Evolutionary conservation across 2,797 vertebrate species (phyloP).

Genomic region (Bradypodion ventrale): DNA sequence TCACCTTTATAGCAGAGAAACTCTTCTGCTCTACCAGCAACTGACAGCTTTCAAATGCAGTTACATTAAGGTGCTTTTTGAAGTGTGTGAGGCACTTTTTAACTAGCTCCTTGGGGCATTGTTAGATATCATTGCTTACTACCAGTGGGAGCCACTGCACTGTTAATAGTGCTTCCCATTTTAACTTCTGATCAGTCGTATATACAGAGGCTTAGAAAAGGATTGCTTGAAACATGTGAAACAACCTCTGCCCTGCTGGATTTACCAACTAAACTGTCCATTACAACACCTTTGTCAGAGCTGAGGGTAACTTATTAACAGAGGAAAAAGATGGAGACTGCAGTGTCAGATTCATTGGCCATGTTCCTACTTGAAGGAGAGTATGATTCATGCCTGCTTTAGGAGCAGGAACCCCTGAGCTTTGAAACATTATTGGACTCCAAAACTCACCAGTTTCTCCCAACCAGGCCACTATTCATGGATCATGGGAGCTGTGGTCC

Average conservation of each 20-base stretch:
- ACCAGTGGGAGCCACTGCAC: constrained; percentile 78
- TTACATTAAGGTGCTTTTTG: constrained; percentile 91
- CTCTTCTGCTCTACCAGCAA: constrained; percentile 81
- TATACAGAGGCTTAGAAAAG: constrained; percentile 77
- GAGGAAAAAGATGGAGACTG: accelerated
- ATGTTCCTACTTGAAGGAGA: not conserved
- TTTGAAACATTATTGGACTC: not conserved
- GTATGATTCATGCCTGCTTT: not conserved
- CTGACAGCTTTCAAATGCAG: constrained; percentile 90
- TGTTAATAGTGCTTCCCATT: constrained; percentile 83
- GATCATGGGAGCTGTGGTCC: not conserved
- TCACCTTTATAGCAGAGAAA: constrained; percentile 74
- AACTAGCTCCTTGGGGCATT: constrained; percentile 94
- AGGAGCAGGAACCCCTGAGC: not conserved
- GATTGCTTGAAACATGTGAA: constrained; percentile 67
- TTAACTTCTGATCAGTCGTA: constrained; percentile 84
- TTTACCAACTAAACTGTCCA: not conserved
- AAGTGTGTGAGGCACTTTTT: constrained; percentile 85
- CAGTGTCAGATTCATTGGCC: not conserved
- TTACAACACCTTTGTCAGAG: not conserved
- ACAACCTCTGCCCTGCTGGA: constrained; percentile 16
- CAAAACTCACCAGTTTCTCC: not conserved
- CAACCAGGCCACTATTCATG: not conserved
- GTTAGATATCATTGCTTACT: constrained; percentile 95
- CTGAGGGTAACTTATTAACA: constrained; percentile 8